Evolutionary conservation across 1,140 invertebrate genomes (phyloP).

Genomic region (Panonychus citri): DNA sequence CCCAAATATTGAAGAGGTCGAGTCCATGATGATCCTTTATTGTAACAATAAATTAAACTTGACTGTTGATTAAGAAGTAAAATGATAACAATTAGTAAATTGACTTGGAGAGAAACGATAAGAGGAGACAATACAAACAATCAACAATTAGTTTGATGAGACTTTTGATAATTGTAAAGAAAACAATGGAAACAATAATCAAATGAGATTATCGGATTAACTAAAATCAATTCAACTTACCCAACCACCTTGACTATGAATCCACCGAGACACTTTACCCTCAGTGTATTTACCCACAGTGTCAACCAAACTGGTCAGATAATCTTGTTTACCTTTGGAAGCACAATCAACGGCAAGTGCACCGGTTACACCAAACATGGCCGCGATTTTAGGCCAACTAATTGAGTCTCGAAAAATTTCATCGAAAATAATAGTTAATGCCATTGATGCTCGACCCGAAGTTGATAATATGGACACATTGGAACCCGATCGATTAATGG

Average conservation of each 20-base stretch:
- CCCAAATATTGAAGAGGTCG: no score
- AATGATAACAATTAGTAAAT: no score
- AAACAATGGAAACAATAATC: no score
- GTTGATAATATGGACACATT: not conserved
- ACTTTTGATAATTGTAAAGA: no score
- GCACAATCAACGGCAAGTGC: not conserved
- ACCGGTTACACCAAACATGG: not conserved
- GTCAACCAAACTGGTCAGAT: not conserved
- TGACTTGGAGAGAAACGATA: no score
- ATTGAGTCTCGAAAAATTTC: not conserved
- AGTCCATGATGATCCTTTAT: no score
- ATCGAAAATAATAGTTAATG: not conserved
- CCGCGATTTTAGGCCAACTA: not conserved
- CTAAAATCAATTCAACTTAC: no score
- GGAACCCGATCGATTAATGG: not conserved
- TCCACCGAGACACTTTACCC: not conserved
- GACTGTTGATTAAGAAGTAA: no score
- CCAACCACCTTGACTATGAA: not conserved
- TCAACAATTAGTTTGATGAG: no score
- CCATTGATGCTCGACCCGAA: not conserved
- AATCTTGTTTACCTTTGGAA: not conserved
- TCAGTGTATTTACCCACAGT: not conserved
- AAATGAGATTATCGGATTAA: no score
- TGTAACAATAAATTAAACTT: no score
- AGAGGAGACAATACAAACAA: no score